Percentiles rank a stretch among this genome's conserved stretches.
Evolutionary conservation across 92 coral and sea anemone species (phyloP).

Genomic region (Phenganax marumi): DNA sequence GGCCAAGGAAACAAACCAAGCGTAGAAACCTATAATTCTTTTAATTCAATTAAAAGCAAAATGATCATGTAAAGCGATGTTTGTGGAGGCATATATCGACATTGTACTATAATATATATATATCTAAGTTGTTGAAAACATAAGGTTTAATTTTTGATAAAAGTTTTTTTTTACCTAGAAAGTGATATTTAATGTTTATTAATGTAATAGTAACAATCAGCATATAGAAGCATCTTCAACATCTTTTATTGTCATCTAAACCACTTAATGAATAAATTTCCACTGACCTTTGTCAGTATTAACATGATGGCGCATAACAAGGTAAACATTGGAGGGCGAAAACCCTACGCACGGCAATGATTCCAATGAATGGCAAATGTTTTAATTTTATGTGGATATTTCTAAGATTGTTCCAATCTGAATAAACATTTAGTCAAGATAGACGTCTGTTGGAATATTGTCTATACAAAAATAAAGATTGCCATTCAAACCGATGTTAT

Average conservation of each 20-base stretch:
- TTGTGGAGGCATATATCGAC: constrained; percentile 16
- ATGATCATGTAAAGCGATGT: constrained; percentile 18
- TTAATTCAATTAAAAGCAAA: constrained; percentile 3
- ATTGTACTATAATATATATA: constrained; percentile 5
- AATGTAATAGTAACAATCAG: constrained; percentile 17
- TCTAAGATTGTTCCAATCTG: constrained; percentile 9
- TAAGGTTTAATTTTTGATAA: constrained; percentile 6
- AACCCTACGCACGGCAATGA: constrained; percentile 2
- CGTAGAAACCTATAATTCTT: constrained; percentile 8
- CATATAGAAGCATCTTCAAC: constrained; percentile 21
- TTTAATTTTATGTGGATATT: not conserved
- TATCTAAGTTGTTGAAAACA: constrained; percentile 10
- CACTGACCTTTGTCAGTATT: constrained; percentile 19
- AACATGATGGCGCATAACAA: constrained; percentile 16
- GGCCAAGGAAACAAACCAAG: constrained; percentile 14
- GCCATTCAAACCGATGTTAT: constrained; percentile 15
- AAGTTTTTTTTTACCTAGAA: constrained; percentile 19
- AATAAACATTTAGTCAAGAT: constrained; percentile 19
- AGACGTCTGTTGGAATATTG: constrained; percentile 24
- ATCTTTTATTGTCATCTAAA: constrained; percentile 11
- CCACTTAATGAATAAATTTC: constrained; percentile 5
- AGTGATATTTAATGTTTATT: constrained; percentile 14
- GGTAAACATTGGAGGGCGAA: constrained; percentile 26
- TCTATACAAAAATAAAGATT: not conserved
- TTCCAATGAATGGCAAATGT: constrained; percentile 17